These are phyloP conservation scores for Toxonevra muliebris DNA, from an alignment of 2,888 invertebrate species.

Conservation along the genomic window DNA sequence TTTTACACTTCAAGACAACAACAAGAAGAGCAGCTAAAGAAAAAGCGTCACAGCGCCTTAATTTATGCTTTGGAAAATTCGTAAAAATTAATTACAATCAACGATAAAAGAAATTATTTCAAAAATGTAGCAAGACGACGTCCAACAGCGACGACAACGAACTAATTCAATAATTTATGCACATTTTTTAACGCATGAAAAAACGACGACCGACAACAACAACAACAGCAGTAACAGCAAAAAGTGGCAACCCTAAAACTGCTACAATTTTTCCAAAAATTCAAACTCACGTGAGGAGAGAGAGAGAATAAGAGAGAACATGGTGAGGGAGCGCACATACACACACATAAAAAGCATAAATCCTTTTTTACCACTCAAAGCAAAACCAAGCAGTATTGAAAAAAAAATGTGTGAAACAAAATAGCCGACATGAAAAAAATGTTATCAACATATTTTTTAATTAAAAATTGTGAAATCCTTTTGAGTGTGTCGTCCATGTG, in stretches of 20 bases:
- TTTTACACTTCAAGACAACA: not conserved
- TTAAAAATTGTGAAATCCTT: conserved; percentile 39
- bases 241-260: no score
- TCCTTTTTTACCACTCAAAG: no score
- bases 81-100: conserved; percentile 46
- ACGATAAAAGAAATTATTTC: conserved; percentile 38
- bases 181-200: conserved; percentile 44
- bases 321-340: no score
- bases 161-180: conserved; percentile 59
- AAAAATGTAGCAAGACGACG: not conserved
- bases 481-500: conserved; percentile 27
- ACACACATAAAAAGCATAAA: no score
- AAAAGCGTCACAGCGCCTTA: conserved; percentile 42
- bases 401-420: conserved; percentile 26
- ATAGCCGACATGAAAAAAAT: conserved; percentile 32
- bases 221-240: conserved; percentile 27
- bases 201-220: conserved; percentile 16
- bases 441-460: conserved; percentile 41
- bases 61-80: conserved; percentile 48
- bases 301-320: no score
- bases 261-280: no score
- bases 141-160: conserved; percentile 9
- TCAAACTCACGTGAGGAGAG: no score
- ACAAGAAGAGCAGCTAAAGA: conserved; percentile 15
- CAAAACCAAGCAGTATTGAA: not conserved